Evolutionary conservation across 2,888 invertebrate genomes (phyloP).

Genomic region (Crematogaster levior): DNA sequence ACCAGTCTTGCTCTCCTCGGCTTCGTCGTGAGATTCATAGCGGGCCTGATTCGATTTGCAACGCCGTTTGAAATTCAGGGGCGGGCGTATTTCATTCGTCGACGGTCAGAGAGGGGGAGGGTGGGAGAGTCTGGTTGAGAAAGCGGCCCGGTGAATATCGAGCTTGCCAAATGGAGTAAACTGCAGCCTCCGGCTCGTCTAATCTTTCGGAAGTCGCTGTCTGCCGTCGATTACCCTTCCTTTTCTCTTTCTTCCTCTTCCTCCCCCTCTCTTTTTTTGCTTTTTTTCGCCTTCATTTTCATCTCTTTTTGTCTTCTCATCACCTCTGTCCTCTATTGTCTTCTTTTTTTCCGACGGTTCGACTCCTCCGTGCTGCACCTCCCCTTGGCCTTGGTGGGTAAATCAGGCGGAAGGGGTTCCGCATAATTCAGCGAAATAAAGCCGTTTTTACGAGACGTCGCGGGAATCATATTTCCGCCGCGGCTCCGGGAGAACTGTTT

Average conservation of each 20-base stretch:
- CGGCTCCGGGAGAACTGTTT: slow-evolving; percentile 23
- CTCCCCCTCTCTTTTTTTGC: slow-evolving; percentile 5
- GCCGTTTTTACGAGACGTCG: slow-evolving; percentile 44
- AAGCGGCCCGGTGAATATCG: slow-evolving; percentile 60
- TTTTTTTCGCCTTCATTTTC: slow-evolving; percentile 1
- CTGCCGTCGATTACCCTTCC: slow-evolving; percentile 36
- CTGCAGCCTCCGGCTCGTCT: slow-evolving; percentile 64
- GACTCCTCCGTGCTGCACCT: background rate
- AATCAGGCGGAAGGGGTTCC: slow-evolving; percentile 50
- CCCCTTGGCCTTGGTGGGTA: slow-evolving; percentile 46
- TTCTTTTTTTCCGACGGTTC: background rate
- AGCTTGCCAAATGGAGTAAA: slow-evolving; percentile 73
- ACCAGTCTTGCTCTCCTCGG: slow-evolving; percentile 31
- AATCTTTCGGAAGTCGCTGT: slow-evolving; percentile 61
- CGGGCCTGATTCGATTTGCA: slow-evolving; percentile 77
- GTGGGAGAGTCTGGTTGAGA: background rate
- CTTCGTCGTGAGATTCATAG: slow-evolving; percentile 74
- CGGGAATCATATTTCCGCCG: slow-evolving; percentile 52
- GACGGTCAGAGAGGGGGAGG: slow-evolving; percentile 18
- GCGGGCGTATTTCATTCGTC: slow-evolving; percentile 69
- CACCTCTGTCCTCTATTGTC: background rate
- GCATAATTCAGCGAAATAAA: slow-evolving; percentile 45
- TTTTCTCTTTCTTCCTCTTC: background rate
- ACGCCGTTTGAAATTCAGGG: slow-evolving; percentile 74
- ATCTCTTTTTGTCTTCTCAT: slow-evolving; percentile 35